Conservation (phyloP, 2,888 invertebrate species). For the Cactoblastis cactorum region DNA sequence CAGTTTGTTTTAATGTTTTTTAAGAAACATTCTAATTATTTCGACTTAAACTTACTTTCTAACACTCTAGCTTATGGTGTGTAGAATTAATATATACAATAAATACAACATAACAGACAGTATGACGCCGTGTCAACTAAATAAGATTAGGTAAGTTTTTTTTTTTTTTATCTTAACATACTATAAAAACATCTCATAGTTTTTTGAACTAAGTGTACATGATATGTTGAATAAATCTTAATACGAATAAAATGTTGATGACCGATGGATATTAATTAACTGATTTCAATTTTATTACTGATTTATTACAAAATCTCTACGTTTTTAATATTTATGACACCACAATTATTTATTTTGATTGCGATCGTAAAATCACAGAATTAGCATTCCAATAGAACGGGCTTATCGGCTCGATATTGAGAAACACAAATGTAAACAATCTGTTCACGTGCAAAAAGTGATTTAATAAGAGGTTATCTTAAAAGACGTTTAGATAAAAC, state of each 20-base stretch:
- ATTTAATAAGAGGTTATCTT: not conserved
- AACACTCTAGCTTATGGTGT: too few species aligned
- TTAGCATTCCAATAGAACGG: constrained; percentile 24
- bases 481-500: not conserved
- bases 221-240: not conserved
- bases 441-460: not conserved
- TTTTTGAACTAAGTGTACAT: not conserved
- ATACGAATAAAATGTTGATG: constrained; percentile 6
- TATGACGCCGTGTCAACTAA: too few species aligned
- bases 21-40: too few species aligned
- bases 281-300: constrained; percentile 8
- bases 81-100: too few species aligned
- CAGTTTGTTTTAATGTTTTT: not conserved
- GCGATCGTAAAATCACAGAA: constrained; percentile 20
- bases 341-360: constrained; percentile 23
- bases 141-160: too few species aligned
- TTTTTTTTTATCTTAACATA: too few species aligned
- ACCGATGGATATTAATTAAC: constrained; percentile 8
- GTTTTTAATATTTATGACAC: constrained; percentile 11
- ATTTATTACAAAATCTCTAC: constrained; percentile 9
- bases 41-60: too few species aligned
- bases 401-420: not conserved
- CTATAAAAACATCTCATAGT: not conserved
- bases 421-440: not conserved
- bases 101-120: too few species aligned